Percentiles rank a stretch among this genome's conserved stretches.
These are phyloP conservation scores for Micromesistius poutassou DNA, from an alignment of 2,797 vertebrate genomes.

Conservation along the genomic window DNA sequence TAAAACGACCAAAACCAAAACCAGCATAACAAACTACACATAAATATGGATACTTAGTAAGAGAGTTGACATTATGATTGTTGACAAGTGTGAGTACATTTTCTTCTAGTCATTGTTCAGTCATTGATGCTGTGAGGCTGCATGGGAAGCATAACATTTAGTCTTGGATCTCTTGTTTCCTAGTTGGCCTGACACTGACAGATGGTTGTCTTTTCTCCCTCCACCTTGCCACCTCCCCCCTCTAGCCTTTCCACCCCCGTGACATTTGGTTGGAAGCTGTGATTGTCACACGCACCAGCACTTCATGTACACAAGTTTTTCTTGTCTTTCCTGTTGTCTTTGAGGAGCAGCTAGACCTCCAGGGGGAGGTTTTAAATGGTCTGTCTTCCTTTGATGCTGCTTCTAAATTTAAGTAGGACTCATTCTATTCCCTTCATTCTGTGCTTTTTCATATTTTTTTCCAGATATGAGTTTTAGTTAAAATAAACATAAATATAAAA, in stretches of 20 bases:
- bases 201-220: neutral
- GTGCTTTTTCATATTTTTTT: neutral
- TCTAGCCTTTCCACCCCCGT: neutral
- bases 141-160: neutral
- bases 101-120: neutral
- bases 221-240: neutral
- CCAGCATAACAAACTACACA: neutral
- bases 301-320: neutral
- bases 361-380: neutral
- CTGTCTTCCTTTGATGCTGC: neutral
- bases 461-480: neutral
- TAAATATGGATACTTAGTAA: neutral
- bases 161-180: neutral
- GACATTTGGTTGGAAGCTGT: neutral
- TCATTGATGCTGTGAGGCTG: neutral
- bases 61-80: neutral
- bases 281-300: neutral
- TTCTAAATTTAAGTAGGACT: neutral
- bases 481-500: neutral
- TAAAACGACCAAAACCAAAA: neutral
- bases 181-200: constrained; percentile 1
- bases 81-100: neutral
- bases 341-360: neutral
- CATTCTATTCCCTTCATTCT: neutral
- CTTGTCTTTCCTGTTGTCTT: neutral